These are phyloP conservation scores for Corythaeola cristata DNA, from an alignment of 2,113 vertebrate species.

Conservation along the genomic window DNA sequence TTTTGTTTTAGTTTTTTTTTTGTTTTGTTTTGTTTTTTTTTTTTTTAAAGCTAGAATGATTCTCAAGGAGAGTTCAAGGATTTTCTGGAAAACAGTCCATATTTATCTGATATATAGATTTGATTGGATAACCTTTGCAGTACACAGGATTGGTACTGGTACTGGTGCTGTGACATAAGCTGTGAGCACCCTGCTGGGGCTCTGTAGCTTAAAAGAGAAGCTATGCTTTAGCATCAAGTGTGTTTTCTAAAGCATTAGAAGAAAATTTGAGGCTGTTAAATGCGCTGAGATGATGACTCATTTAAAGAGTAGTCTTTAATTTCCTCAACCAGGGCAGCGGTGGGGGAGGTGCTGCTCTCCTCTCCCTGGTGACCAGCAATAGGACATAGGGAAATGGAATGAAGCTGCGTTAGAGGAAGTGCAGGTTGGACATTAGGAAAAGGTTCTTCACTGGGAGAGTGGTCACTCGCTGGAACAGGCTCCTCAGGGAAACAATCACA, in stretches of 20 bases:
- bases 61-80: not conserved
- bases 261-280: not conserved
- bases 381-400: not conserved
- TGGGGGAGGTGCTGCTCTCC: not conserved
- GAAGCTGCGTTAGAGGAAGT: not conserved
- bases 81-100: not conserved
- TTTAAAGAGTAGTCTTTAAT: not conserved
- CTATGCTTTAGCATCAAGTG: not conserved
- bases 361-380: not conserved
- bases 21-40: not conserved
- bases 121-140: not conserved
- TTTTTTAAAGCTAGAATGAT: not conserved
- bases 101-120: not conserved
- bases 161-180: not conserved
- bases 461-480: not conserved
- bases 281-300: not conserved
- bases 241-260: not conserved
- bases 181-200: not conserved
- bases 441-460: not conserved
- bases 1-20: too few species aligned
- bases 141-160: not conserved
- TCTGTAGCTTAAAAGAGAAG: not conserved
- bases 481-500: not conserved
- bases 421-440: not conserved
- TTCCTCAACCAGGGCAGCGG: not conserved